These are phyloP conservation scores for Myiotriccus ornatus DNA, from an alignment of 2,797 vertebrate genomes.

Conservation along the genomic window DNA sequence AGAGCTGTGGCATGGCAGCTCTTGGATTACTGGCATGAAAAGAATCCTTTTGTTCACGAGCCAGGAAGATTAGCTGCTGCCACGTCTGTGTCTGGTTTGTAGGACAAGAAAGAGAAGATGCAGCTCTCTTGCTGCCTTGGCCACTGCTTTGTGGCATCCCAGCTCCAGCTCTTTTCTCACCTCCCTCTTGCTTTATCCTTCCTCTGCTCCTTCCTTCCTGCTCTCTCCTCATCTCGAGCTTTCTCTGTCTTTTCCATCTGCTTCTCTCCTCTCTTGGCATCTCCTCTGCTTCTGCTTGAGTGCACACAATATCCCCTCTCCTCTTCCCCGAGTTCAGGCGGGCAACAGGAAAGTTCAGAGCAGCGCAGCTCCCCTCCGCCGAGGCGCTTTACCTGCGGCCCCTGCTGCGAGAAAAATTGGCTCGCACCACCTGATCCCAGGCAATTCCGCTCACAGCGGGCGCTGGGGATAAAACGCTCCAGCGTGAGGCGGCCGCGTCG, in stretches of 20 bases:
- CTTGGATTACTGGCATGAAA: slow-evolving; percentile 68
- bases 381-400: slow-evolving; percentile 65
- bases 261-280: slow-evolving; percentile 63
- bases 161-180: slow-evolving; percentile 63
- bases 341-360: slow-evolving; percentile 55
- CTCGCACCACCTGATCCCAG: slow-evolving; percentile 66
- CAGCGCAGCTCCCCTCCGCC: not conserved
- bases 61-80: slow-evolving; percentile 69
- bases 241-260: slow-evolving; percentile 64
- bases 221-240: slow-evolving; percentile 60
- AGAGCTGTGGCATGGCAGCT: slow-evolving; percentile 62
- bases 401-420: slow-evolving; percentile 72
- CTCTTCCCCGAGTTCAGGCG: slow-evolving; percentile 46
- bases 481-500: not conserved
- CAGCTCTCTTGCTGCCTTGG: slow-evolving; percentile 55
- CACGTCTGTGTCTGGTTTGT: slow-evolving; percentile 60
- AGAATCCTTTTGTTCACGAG: slow-evolving; percentile 65
- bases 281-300: slow-evolving; percentile 43
- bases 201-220: slow-evolving; percentile 60
- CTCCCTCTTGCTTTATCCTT: slow-evolving; percentile 61
- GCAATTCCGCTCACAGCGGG: slow-evolving; percentile 70
- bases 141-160: slow-evolving; percentile 62
- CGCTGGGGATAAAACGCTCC: slow-evolving; percentile 36
- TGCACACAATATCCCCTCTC: slow-evolving; percentile 53
- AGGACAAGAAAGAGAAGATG: slow-evolving; percentile 66